Evolutionary conservation across 1,140 invertebrate species (phyloP), one percentile per base, ranked within the genome.

Genomic region (Lamellibrachia luymesi): DNA sequence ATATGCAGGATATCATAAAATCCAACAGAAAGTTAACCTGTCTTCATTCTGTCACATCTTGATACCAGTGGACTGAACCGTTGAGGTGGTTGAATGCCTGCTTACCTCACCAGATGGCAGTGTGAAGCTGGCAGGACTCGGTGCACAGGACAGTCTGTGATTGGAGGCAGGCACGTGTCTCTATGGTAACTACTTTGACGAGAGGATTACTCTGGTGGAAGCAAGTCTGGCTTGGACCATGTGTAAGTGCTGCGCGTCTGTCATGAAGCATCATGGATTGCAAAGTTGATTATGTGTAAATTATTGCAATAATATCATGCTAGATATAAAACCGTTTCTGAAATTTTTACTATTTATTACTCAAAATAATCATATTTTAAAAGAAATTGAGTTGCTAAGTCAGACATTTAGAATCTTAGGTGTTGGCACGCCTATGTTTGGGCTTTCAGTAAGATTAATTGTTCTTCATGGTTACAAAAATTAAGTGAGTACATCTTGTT

Each of bases 101-200:
- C n/a, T n/a, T n/a, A n/a, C n/a, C n/a, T n/a, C n/a, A n/a, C n/a
- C n/a, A n/a, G n/a, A n/a, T n/a, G n/a, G n/a, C n/a, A n/a, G n/a
- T n/a, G n/a, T n/a, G n/a, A 98, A 98, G 95, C 95, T 99, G 50
- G 98, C 99, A 17, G 99, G 99, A 22, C 97, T 99, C 0, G 99
- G 98, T 2, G 98, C 99, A 1, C 97, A 99, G 94, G 99, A 99
- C 95, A 97, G 96, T 92, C 96, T 97, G 2, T 95, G 97, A 97
- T 96, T 99, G 92, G 99, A 99, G 97, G 99, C 99, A 49, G 99
- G 99, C 4, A 97, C 99, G 8, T 99, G 99, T 96, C 97, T 99
- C 0, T 99, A 99, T 96, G 99, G 99, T 49, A 98, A 98, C 95
- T 99, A 99, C 95, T 99, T 99, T 93, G 97, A 98, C 95, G 97